Conservation (phyloP, 2,113 vertebrate species). For the Ciconia boyciana region DNA sequence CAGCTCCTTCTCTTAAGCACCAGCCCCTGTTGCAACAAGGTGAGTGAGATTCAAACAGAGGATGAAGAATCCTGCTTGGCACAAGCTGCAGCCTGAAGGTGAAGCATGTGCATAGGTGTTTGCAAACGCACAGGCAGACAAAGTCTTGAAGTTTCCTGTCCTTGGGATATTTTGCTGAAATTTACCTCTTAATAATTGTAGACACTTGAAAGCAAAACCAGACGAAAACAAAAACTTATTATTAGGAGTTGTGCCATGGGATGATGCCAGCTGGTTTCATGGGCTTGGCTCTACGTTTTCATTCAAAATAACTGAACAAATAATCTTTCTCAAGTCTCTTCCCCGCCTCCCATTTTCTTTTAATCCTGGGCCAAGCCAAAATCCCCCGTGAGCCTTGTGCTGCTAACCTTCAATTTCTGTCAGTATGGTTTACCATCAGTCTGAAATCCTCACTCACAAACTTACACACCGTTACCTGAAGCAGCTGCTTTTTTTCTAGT, state of each 20-base stretch:
- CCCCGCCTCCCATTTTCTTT: not conserved
- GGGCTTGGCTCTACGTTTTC: not conserved
- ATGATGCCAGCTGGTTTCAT: not conserved
- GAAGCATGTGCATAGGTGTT: not conserved
- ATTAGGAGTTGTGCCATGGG: not conserved
- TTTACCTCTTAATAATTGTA: not conserved
- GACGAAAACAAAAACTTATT: not conserved
- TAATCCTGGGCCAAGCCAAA: not conserved
- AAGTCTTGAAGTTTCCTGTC: not conserved
- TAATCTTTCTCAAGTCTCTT: not conserved
- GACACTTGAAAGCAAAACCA: not conserved
- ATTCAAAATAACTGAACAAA: not conserved
- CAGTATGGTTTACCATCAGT: not conserved
- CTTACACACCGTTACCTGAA: not conserved
- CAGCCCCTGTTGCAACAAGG: not conserved
- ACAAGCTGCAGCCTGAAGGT: not conserved
- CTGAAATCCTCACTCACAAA: constrained; percentile 4
- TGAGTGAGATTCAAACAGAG: not conserved
- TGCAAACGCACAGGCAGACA: not conserved
- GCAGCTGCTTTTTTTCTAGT: not conserved
- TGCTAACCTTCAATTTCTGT: constrained; percentile 6
- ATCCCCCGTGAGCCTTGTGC: not conserved
- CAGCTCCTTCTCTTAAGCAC: not conserved
- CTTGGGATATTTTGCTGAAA: not conserved
- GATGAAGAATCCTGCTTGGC: not conserved